Evolutionary conservation across 2,797 vertebrate genomes (phyloP), one percentile per base, ranked within the genome.

Genomic region (Carcharodon carcharias): DNA sequence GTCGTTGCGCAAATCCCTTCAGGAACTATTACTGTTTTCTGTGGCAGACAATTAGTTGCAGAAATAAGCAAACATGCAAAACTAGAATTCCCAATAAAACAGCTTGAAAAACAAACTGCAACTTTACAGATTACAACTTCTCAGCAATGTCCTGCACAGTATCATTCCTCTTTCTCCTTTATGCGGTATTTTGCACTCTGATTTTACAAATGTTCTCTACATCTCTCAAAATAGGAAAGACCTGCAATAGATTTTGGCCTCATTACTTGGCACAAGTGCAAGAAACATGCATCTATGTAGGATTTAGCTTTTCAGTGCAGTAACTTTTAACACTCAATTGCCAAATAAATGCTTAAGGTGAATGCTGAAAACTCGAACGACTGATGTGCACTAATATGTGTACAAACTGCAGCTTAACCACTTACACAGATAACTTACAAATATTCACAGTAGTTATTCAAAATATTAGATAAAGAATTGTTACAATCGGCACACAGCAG

Each of bases 271-370:
- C 65, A 71, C 94, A 95, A 73, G 69, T 95, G 50, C 69, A 56
- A n/a, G 94, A 71, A 77, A 73, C 67, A 67, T 63, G 45, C 69
- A 95, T 95, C 69, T 35, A 95, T 35, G 56, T 95, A 71, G 69
- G n/a, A 71, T 45, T n/a, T 95, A 56, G 69, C 69, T 73, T 73
- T 95, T 73, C 69, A 95, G 94, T 95, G 94, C 94, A 95, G 94
- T 40, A 73, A 73, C 28, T 95, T 77, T 95, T 77, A 95, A 73
- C 58, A 77, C 16, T 77, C 67, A 95, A 73, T 95, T 67, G 50
- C 54, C 45, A 50, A n/a, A 28, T 45, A 71, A 95, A 95, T 45
- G 40, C 69, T 35, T 21, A 95, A 54, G 50, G n/a, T 95, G 67
- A 67, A 95, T 71, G n/a, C 67, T 67, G 63, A 71, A 95, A 95